Evolutionary conservation across 2,797 vertebrate species (phyloP).

Genomic region (Acipenser transmontanus): DNA sequence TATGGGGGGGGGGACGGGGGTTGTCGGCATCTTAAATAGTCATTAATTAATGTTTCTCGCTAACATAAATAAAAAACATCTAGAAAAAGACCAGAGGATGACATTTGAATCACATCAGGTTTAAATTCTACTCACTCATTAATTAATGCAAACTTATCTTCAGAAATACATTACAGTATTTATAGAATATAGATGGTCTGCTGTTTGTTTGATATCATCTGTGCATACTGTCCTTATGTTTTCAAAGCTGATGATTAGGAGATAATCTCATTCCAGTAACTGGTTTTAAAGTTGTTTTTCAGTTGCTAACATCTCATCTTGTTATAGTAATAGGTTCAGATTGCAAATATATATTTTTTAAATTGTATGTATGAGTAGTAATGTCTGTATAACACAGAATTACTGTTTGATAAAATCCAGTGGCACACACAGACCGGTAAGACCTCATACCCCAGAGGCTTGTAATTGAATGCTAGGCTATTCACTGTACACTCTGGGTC

Average conservation of each 20-base stretch:
- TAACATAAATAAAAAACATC: not conserved
- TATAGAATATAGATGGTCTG: slow-evolving; percentile 2
- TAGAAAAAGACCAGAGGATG: slow-evolving; percentile 6
- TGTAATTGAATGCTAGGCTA: slow-evolving; percentile 1
- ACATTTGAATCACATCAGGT: slow-evolving; percentile 11
- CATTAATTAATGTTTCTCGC: no score
- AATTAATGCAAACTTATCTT: slow-evolving; percentile 1
- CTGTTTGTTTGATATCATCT: not conserved
- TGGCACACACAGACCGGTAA: not conserved
- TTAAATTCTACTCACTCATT: not conserved
- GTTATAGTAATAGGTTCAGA: no score
- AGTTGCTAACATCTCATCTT: no score
- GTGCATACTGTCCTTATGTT: no score
- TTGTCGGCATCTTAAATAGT: no score
- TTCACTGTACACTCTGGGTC: not conserved
- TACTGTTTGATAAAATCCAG: slow-evolving; percentile 2
- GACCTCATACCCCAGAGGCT: slow-evolving; percentile 2
- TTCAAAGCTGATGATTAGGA: no score
- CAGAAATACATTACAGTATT: slow-evolving; percentile 8
- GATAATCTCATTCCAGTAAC: no score
- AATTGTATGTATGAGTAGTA: no score
- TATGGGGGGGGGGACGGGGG: no score
- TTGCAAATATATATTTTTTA: no score
- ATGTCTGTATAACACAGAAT: not conserved
- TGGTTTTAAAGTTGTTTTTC: no score